Base-by-base conservation (phyloP, 2,797 vertebrate species). In the Loriculus beryllinus region DNA sequence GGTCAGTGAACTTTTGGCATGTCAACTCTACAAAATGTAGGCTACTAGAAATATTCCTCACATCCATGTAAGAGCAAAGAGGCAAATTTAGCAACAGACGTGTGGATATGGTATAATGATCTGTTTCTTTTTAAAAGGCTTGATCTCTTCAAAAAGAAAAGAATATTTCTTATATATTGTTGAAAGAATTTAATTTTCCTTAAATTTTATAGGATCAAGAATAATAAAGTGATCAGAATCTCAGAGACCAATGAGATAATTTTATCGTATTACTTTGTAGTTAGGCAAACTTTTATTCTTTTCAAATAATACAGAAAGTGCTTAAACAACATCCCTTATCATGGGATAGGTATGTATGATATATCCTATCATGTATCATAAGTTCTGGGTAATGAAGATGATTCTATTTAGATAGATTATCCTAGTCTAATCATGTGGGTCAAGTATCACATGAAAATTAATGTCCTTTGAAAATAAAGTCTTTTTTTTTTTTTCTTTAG, bases 1-100 rank as follows among this genome's bases (percentile, higher is more conserved):
- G 88, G 83, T 86, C 92, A 90, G 80, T 90, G 92, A 96, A 95
- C 95, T 95, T 96, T 76, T 86, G 92, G 92, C 88, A 59, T 49
- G 49, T 68, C 63, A 86, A 48, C 80, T 84, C 77, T 88, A 40
- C 82, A 84, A 93, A 95, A 88, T 45, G 88, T 84, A 88, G 83
- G 67, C 74, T 86, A 88, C 26, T 64, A 79, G 88, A 95, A 93
- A 86, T 91, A 88, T 82, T 95, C 14, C 33, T 95, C 82, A 79
- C 51, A 57, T 95, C 33, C 49, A 28, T 86, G 25, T 76, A 84
- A 84, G 33, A 82, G 88, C 76, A 95, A 90, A 92, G 77, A 87
- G 39, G 37, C 35, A 91, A 95, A 82, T 86, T 84, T 90, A 86
- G 64, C 60, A 83, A 71, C 25, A 83, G 47, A 54, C 51, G 20